Percentiles rank a stretch among this genome's conserved stretches.
Conservation (phyloP, 2,113 vertebrate species). For the Abramis brama region DNA sequence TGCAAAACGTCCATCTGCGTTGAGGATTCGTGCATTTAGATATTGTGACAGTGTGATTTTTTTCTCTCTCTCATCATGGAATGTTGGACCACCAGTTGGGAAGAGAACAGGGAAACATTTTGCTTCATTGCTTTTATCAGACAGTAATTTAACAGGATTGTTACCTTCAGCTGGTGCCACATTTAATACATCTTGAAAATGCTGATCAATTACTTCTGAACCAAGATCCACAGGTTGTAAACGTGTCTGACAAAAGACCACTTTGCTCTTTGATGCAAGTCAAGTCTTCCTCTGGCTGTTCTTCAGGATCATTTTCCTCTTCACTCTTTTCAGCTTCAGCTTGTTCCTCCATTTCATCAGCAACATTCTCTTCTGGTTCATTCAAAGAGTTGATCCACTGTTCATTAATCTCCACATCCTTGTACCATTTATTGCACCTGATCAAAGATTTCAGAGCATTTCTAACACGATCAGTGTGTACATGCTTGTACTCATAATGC, state of each 20-base stretch:
- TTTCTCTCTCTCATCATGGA: neutral
- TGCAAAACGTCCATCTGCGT: conserved; percentile 51
- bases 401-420: conserved; percentile 35
- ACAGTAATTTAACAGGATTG: conserved; percentile 29
- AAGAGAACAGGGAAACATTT: conserved; percentile 49
- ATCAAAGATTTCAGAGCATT: neutral
- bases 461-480: neutral
- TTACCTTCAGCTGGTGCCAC: conserved; percentile 41
- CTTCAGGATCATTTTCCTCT: neutral
- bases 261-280: conserved; percentile 23
- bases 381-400: conserved; percentile 31
- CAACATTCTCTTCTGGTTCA: neutral
- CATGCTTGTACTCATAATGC: conserved; percentile 41
- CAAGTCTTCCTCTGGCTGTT: conserved; percentile 11
- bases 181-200: conserved; percentile 26
- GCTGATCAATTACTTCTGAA: conserved; percentile 38
- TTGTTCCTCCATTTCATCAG: neutral
- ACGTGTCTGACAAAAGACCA: conserved; percentile 22
- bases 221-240: conserved; percentile 6
- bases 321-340: neutral
- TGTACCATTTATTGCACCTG: neutral
- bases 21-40: conserved; percentile 27
- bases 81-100: conserved; percentile 11
- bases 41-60: conserved; percentile 20
- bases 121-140: conserved; percentile 19